Percentiles rank a stretch among this genome's conserved stretches.
Conservation (phyloP, 2,113 vertebrate species). For the Phainopepla nitens region DNA sequence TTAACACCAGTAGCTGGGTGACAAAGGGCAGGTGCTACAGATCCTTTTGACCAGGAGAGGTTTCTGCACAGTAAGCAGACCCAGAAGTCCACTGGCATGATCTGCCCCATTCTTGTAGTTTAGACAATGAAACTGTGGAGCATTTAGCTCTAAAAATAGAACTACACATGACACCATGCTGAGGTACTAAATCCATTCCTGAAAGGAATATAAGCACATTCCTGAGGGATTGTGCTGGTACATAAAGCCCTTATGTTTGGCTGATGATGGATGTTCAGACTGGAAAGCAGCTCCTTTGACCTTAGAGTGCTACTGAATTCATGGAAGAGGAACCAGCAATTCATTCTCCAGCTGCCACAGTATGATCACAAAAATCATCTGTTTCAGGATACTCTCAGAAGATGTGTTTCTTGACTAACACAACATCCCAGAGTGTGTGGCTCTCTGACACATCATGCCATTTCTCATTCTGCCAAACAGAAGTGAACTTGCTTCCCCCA, state of each 20-base stretch:
- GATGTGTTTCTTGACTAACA: background rate
- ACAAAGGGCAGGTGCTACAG: background rate
- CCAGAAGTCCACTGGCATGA: background rate
- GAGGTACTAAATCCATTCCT: background rate
- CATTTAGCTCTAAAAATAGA: background rate
- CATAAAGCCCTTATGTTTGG: background rate
- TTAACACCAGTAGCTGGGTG: background rate
- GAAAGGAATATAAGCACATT: background rate
- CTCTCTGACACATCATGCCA: background rate
- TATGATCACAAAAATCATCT: background rate
- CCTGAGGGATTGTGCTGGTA: background rate
- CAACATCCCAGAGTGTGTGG: background rate
- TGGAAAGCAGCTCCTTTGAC: background rate
- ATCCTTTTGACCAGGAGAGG: background rate
- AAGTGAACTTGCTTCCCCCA: background rate
- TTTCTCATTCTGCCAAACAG: conserved; percentile 9
- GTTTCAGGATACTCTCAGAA: background rate
- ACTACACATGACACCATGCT: background rate
- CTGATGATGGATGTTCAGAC: background rate
- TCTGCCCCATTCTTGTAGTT: background rate
- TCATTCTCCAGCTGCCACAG: background rate
- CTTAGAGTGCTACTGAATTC: background rate
- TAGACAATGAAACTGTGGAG: background rate
- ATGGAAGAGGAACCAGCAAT: background rate
- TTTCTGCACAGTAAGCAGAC: background rate